These are phyloP conservation scores for Ridgeia piscesae DNA, from an alignment of 1,140 invertebrate species.

Conservation along the genomic window DNA sequence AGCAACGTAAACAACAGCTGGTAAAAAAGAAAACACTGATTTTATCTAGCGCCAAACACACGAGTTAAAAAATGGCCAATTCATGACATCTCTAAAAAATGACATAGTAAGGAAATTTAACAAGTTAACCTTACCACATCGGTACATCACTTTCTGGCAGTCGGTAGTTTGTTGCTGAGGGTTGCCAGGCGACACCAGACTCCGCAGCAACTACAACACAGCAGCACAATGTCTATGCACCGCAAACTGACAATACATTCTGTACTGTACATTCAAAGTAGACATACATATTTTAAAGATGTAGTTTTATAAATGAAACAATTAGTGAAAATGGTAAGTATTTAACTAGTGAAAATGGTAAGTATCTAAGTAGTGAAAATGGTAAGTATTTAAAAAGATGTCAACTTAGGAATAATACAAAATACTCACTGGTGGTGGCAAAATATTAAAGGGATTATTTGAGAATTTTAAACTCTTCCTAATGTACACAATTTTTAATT, in stretches of 20 bases:
- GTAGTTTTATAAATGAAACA: too few relatives aligned
- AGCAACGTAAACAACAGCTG: not conserved
- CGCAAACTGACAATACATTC: not conserved
- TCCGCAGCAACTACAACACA: constrained; percentile 71
- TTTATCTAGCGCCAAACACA: not conserved
- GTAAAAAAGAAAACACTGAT: not conserved
- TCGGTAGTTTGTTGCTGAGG: constrained; percentile 74
- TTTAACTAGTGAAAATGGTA: too few relatives aligned
- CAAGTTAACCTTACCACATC: constrained; percentile 66
- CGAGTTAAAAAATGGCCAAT: not conserved
- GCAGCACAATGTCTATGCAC: not conserved
- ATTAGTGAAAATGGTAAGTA: too few relatives aligned
- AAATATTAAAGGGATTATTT: too few relatives aligned
- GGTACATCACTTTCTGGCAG: constrained; percentile 87
- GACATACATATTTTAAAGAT: too few relatives aligned
- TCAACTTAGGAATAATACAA: too few relatives aligned
- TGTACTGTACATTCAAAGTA: not conserved
- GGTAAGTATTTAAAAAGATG: too few relatives aligned
- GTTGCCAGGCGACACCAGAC: constrained; percentile 86
- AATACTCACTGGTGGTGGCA: too few relatives aligned
- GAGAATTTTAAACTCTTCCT: too few relatives aligned
- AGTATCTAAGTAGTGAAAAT: too few relatives aligned
- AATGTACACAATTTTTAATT: too few relatives aligned
- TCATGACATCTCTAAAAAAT: not conserved
- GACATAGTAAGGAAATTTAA: not conserved